Conservation (phyloP, 1,140 invertebrate species). For the Calephelis virginiensis region DNA sequence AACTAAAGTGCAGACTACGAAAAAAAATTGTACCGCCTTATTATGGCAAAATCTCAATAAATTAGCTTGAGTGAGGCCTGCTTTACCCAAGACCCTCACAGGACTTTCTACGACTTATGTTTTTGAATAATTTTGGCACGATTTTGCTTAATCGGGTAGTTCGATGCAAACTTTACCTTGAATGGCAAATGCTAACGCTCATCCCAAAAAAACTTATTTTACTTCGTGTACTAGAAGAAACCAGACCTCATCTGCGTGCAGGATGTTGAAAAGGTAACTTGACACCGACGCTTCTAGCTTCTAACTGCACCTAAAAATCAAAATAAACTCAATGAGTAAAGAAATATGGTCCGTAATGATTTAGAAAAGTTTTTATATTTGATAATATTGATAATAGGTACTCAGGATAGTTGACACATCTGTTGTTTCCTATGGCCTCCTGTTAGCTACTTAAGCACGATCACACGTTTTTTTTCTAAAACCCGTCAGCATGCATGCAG, state of each 20-base stretch:
- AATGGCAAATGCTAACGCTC: too few relatives aligned
- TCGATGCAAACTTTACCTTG: too few relatives aligned
- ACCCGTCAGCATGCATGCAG: slow-evolving; percentile 24
- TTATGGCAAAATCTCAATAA: too few relatives aligned
- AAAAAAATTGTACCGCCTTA: too few relatives aligned
- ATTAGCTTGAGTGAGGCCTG: too few relatives aligned
- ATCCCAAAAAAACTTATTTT: background rate
- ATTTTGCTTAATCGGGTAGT: too few relatives aligned
- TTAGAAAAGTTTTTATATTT: background rate
- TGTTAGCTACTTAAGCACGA: slow-evolving; percentile 38
- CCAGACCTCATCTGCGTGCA: slow-evolving; percentile 31
- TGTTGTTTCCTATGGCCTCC: slow-evolving; percentile 29
- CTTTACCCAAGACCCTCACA: too few relatives aligned
- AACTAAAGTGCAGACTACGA: too few relatives aligned
- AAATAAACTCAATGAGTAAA: background rate
- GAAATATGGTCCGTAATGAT: background rate
- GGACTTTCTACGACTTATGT: too few relatives aligned
- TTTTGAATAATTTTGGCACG: too few relatives aligned
- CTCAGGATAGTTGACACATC: slow-evolving; percentile 37
- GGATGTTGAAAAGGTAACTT: slow-evolving; percentile 29
- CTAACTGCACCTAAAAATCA: slow-evolving; percentile 7
- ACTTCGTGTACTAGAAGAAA: background rate
- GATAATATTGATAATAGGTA: slow-evolving; percentile 26
- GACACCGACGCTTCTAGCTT: background rate
- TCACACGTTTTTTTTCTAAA: slow-evolving; percentile 40